Evolutionary conservation across 2,797 vertebrate species (phyloP).

Genomic region (Enteromius trimaculatus): DNA sequence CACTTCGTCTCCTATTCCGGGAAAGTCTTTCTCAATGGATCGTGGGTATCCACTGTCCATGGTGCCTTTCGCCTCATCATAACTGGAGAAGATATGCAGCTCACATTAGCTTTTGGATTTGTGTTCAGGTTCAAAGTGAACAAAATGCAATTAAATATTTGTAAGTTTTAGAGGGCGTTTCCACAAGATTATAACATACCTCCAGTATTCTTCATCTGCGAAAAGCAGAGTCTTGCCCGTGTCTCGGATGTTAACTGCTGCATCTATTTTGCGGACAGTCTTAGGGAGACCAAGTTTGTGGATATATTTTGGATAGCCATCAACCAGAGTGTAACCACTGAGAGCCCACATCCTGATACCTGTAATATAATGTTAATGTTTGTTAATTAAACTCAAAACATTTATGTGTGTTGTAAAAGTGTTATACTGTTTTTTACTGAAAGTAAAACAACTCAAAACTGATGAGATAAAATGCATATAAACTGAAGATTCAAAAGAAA

Average conservation of each 20-base stretch:
- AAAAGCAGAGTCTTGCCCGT: slow-evolving; percentile 91
- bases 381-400: neutral
- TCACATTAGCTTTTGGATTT: no score
- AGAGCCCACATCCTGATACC: slow-evolving; percentile 94
- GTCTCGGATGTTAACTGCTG: slow-evolving; percentile 84
- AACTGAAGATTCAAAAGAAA: neutral
- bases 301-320: slow-evolving; percentile 93
- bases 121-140: neutral
- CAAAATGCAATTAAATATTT: neutral
- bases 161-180: neutral
- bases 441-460: neutral
- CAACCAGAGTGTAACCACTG: slow-evolving; percentile 87
- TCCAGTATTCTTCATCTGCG: slow-evolving; percentile 90
- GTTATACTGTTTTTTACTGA: neutral
- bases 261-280: slow-evolving; percentile 85
- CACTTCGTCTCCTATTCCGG: slow-evolving; percentile 88
- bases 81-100: slow-evolving; percentile 73
- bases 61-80: slow-evolving; percentile 79
- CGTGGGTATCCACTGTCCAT: slow-evolving; percentile 88
- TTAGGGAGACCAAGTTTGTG: slow-evolving; percentile 90
- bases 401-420: neutral
- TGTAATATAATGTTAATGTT: slow-evolving; percentile 61
- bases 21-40: slow-evolving; percentile 84
- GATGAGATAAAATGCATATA: neutral
- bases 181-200: slow-evolving; percentile 73